Evolutionary conservation across 1,140 invertebrate species (phyloP).

Genomic region (Drosophila trapezifrons): DNA sequence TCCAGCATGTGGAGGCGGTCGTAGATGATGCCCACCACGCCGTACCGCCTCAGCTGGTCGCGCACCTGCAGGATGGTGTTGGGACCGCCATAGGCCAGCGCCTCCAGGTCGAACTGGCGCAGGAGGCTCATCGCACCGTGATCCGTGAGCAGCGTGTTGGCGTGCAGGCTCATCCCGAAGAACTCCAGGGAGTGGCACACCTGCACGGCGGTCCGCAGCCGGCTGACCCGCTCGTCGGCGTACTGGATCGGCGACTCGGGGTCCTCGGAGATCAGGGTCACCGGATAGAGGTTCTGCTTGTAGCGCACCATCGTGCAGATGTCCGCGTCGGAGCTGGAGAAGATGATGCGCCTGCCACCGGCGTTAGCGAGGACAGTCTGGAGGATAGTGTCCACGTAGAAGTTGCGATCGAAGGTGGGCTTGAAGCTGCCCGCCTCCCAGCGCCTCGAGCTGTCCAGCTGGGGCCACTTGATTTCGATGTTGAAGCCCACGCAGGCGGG

Average conservation of each 20-base stretch:
- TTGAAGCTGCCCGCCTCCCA: conserved; percentile 88
- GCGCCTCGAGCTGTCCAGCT: conserved; percentile 90
- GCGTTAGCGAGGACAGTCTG: conserved; percentile 90
- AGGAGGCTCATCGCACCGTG: conserved; percentile 85
- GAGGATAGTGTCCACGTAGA: conserved; percentile 92
- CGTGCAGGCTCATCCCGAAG: conserved; percentile 93
- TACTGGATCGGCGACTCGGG: conserved; percentile 91
- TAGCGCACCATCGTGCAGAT: conserved; percentile 94
- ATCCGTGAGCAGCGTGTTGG: conserved; percentile 93
- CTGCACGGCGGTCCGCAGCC: conserved; percentile 90
- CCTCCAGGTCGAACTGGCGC: conserved; percentile 13
- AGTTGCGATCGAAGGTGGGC: conserved; percentile 92
- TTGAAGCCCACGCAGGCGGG: conserved; percentile 92
- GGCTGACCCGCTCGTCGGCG: conserved; percentile 91
- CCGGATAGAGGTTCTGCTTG: conserved; percentile 97
- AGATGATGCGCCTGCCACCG: conserved; percentile 91
- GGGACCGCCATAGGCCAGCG: conserved; percentile 21
- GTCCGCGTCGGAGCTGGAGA: conserved; percentile 97
- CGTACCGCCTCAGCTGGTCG: conserved; percentile 13
- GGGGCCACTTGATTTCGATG: conserved; percentile 97
- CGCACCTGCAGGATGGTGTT: conserved; percentile 2
- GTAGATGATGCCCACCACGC: conserved; percentile 48
- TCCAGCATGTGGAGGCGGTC: conserved; percentile 61
- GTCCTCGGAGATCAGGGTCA: conserved; percentile 93
- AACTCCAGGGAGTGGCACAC: conserved; percentile 91